Evolutionary conservation across 37 sponge, comb jelly and placozoan species (phyloP), one percentile per base, ranked within the genome.

Genomic region (Cliona cf. orientalis): DNA sequence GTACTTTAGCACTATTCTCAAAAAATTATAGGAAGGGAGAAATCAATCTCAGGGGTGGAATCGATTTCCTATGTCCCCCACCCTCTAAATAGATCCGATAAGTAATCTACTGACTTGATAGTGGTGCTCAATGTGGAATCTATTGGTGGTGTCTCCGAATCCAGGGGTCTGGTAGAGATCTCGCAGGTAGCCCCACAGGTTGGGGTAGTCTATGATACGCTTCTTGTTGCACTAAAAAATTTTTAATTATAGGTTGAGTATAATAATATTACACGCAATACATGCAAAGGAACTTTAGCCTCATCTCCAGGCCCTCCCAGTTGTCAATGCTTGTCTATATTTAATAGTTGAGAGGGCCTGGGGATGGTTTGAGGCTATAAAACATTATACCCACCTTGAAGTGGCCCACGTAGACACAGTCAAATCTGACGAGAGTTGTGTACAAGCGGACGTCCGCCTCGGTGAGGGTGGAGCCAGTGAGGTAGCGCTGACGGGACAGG

Each of bases 361-460:
- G n/a, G n/a, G n/a, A n/a, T n/a, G n/a, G n/a, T n/a, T n/a, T n/a
- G n/a, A n/a, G n/a, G n/a, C n/a, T n/a, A n/a, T n/a, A 35, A 11
- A n/a, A 32, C 12, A 14, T 33, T 11, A 14, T 32, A 7, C 42
- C 19, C 46, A 88, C 89, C 74, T 94, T 94, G 74, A 91, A 94
- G 63, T 91, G 95, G 36, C 78, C 86, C 28, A 91, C 91, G 66
- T 94, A 94, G 62, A 91, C 95, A 32, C 46, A 32, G 63, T 94
- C 95, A 84, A 94, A 94, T 25, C 95, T 61, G 33, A 91, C 92
- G 28, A 94, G 86, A 39, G 95, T 91, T 19, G 85, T 75, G 58
- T 62, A 94, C n/a, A 94, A 86, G 4, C 95, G 75, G 0, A 94
- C 78, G 76, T 94, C 95, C 14, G 95, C 95, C 71, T 94, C 95